Base-by-base conservation (phyloP, 2,797 vertebrate species). In the Clarias platycephalus region DNA sequence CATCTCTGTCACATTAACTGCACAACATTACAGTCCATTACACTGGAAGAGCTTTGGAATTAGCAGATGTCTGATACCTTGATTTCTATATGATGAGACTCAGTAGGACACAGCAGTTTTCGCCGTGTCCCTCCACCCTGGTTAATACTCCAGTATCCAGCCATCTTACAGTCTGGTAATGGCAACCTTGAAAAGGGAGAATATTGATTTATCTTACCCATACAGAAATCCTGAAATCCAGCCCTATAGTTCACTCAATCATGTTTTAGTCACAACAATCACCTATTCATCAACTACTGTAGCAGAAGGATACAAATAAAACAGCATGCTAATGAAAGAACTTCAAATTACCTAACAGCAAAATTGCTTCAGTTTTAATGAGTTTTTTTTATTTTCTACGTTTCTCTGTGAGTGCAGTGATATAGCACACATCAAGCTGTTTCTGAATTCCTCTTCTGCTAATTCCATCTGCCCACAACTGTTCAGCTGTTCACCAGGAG, bases 101-200 rank as follows among this genome's bases (percentile, higher is more conserved):
- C 95, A 10, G 95, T 94, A 49, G 96, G 96, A 92, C 97, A 98
- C 64, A 98, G 92, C 76, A 97, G 90, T 88, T 97, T 98, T 67
- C 95, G 94, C 13, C 84, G 91, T 87, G 93, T 90, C 84, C 92
- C 95, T 84, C 91, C 94, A 0, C 87, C 88, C 79, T 96, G 95
- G 88, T 93, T 89, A 12, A 95, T 89, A 55, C 95, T 97, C 98
- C 98, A 99, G 90, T 98, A 96, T 57, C 98, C 97, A 2, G 95
- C 89, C 94, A 99, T 96, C 83, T 90, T 95, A 89, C 94, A 94
- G 55, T 96, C 95, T 28, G 97, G 97, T 84, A 99, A 92, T 0
- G 96, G 96, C 81, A 99, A 94, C 92, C 98, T 99, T 90, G 86
- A 83, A 88, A 82, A 84, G 24, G 6, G 6, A 63, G n/a, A 82